Percentiles rank a stretch among this genome's conserved stretches.
These are phyloP conservation scores for Cossypha heuglini DNA, from an alignment of 2,797 vertebrate genomes.

Conservation along the genomic window DNA sequence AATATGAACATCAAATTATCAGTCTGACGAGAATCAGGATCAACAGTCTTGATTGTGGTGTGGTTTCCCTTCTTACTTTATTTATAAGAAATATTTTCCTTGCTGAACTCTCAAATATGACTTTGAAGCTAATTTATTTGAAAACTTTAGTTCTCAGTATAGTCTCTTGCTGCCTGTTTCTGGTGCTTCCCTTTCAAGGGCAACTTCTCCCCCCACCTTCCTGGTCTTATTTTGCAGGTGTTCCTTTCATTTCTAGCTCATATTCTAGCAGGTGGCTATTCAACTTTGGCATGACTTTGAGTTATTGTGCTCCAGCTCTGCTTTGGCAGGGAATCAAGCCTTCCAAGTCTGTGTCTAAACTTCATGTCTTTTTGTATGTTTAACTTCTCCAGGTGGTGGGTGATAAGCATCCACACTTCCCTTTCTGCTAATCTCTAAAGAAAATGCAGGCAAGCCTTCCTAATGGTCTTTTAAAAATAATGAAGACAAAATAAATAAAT, in stretches of 20 bases:
- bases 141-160: neutral
- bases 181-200: neutral
- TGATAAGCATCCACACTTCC: neutral
- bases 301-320: neutral
- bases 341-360: neutral
- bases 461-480: neutral
- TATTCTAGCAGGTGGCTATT: neutral
- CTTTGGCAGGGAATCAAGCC: neutral
- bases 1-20: neutral
- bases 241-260: neutral
- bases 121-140: neutral
- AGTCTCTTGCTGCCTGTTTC: neutral
- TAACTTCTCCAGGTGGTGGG: neutral
- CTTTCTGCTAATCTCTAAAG: neutral
- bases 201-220: neutral
- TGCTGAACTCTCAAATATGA: neutral
- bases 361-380: neutral
- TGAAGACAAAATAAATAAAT: neutral
- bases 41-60: neutral
- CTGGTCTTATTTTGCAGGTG: neutral
- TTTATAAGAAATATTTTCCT: neutral
- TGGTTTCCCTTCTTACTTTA: neutral
- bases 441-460: neutral
- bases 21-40: neutral
- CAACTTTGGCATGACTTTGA: neutral